phyloP scores from a whole-genome alignment of 2,113 vertebrate species.

The Anseranas semipalmata region DNA sequence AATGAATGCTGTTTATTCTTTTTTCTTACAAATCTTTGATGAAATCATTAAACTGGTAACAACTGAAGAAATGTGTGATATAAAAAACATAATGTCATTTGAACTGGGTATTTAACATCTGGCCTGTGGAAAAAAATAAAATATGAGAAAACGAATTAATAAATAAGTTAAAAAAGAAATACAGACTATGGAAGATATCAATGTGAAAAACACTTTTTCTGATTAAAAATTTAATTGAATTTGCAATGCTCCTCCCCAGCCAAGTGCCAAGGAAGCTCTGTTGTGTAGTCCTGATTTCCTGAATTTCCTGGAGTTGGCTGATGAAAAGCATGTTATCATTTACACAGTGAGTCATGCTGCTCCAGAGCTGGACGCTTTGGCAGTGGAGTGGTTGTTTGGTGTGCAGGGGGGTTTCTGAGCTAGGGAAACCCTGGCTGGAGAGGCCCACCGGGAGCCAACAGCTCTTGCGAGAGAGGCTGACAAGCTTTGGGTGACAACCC shows the following conservation, averaged over 20 bases:
- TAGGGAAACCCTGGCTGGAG: not conserved
- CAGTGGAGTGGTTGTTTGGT: not conserved
- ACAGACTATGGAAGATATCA: not conserved
- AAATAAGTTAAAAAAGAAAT: not conserved
- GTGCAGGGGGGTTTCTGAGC: not conserved
- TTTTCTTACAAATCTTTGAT: not conserved
- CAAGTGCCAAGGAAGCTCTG: not conserved
- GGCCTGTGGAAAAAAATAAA: not conserved
- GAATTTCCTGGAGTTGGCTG: not conserved
- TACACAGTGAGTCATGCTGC: not conserved
- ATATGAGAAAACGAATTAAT: not conserved
- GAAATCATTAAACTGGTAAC: not conserved
- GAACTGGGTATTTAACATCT: not conserved
- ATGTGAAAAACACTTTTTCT: not conserved
- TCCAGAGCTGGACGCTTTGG: not conserved
- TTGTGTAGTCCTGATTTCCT: not conserved
- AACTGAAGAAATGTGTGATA: not conserved
- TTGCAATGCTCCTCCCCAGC: not conserved
- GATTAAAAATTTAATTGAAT: slow-evolving; percentile 9
- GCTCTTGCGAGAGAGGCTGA: not conserved
- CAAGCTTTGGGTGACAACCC: not conserved
- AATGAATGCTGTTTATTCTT: not conserved
- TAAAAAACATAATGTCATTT: not conserved
- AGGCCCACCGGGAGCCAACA: not conserved
- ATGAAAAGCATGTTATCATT: not conserved